Base-by-base conservation (phyloP, 1,140 invertebrate genomes). In the Proales similis region DNA sequence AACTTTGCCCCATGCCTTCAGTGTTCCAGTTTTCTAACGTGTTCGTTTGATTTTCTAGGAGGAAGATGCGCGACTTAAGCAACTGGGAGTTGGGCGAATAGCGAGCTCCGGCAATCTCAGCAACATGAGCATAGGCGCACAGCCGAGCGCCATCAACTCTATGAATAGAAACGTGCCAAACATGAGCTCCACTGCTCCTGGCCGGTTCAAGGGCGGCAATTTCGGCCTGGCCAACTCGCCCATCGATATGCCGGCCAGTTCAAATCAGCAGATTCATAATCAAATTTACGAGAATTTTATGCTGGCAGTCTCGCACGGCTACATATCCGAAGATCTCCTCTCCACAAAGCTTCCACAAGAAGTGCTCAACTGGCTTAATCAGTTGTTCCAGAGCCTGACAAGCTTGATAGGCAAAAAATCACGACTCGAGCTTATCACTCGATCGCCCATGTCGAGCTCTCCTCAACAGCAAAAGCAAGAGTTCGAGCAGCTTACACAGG, bases 381-480 rank as follows among this genome's bases (percentile, higher is more conserved):
- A 57, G 45, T 17, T 57, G 45, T 57, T 57, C 36, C 51, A 57
- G 32, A 57, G 36, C 14, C 24, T 57, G 27, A 57, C 39, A 29
- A n/a, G 19, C 6, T 57, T 42, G 17, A 57, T 42, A 27, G 32
- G 30, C 29, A 42, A 9, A 7, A 19, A 42, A 12, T 27, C 39
- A 19, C 33, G 51, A 1, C 39, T 42, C 1, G 30, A 57, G n/a
- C 29, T 19, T 6, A 17, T 57, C 7, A 57, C 39, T 17, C 39
- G 45, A 17, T 26, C 36, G 4, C 17, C 24, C 2, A 9, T 42
- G 7, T 26, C 29, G 2, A 4, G 39, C 9, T 27, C n/a, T 22
- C 11, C 33, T 26, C 33, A 39, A 1, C 51, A 57, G n/a, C 45
- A 12, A n/a, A 57, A 57, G 32, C 19, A 7, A 7, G 51, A 57